Percentiles rank a stretch among this genome's conserved stretches.
Conservation (phyloP, 2,888 invertebrate species). For the Scaptomyza caliginosa region DNA sequence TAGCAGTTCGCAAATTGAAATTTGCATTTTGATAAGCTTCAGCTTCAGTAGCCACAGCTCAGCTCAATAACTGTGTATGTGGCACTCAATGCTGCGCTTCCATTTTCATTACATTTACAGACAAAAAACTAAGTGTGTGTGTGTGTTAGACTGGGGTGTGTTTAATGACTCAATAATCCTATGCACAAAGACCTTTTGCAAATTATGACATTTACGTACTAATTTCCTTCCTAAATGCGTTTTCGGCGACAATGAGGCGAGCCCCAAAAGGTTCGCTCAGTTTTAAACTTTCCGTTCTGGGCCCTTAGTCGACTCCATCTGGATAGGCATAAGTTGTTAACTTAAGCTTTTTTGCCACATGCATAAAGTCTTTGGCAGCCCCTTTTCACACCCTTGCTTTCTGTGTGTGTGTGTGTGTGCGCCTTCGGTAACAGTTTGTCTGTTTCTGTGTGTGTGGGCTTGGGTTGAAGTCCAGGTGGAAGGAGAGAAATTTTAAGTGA, state of each 20-base stretch:
- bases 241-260: conserved; percentile 57
- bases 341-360: conserved; percentile 69
- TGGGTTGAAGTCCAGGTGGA: conserved; percentile 46
- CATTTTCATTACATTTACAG: conserved; percentile 54
- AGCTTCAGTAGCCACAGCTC: conserved; percentile 8
- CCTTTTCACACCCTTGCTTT: background rate
- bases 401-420: background rate
- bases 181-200: conserved; percentile 66
- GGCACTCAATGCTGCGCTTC: conserved; percentile 30
- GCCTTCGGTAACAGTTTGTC: background rate
- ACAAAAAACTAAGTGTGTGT: conserved; percentile 5
- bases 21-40: conserved; percentile 78
- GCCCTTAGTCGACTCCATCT: conserved; percentile 11
- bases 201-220: conserved; percentile 78
- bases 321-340: conserved; percentile 72
- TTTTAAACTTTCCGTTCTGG: background rate
- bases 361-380: conserved; percentile 36
- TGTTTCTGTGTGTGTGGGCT: conserved; percentile 20
- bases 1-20: conserved; percentile 72
- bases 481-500: conserved; percentile 79
- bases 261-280: conserved; percentile 4
- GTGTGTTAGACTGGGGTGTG: conserved; percentile 42
- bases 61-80: conserved; percentile 21
- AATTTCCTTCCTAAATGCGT: conserved; percentile 79
- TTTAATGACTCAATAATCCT: conserved; percentile 75